Evolutionary conservation across 92 coral and sea anemone species (phyloP), one percentile per base, ranked within the genome.

Genomic region (Paramuricea clavata): DNA sequence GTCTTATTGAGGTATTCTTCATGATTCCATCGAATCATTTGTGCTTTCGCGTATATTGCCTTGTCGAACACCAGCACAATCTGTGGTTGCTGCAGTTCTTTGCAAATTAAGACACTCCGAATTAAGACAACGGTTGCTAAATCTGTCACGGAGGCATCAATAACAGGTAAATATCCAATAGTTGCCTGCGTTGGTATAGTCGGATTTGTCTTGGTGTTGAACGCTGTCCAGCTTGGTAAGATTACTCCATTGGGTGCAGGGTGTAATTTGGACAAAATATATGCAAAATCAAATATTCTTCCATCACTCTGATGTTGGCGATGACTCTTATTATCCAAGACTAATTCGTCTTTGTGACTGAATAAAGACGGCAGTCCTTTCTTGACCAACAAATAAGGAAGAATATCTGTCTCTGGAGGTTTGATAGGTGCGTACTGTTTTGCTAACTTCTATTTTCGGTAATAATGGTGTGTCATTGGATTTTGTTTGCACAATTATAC

Each of bases 61-160:
- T 87, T 83, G 64, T 91, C 94, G 72, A 91, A 91, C 44, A 91
- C 91, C 43, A 85, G 62, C 28, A 78, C 89, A 27, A 87, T 83
- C 47, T 13, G 23, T 27, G 78, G 60, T 12, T 88, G 78, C 81
- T 90, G 54, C 69, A 90, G 82, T 2, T 47, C 60, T 32, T 87
- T 57, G 87, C 83, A 82, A 79, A 83, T 83, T 81, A 76, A 72
- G 28, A 88, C 32, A 26, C 92, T 83, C 83, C 72, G 82, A 12
- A 88, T 78, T 44, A 79, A 76, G 44, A 62, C 39, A 35, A 91
- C 90, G 8, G 94, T 91, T 25, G 89, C 72, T 81, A 83, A 83
- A 68, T 91, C 78, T 2, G 88, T 85, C 13, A 87, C 82, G n/a
- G 92, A 90, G 8, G 85, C 90, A 49, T 83, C 81, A 42, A 87